Percentiles rank a stretch among this genome's conserved stretches.
These are phyloP conservation scores for Taurulus bubalis DNA, from an alignment of 2,113 vertebrate genomes.

Conservation along the genomic window DNA sequence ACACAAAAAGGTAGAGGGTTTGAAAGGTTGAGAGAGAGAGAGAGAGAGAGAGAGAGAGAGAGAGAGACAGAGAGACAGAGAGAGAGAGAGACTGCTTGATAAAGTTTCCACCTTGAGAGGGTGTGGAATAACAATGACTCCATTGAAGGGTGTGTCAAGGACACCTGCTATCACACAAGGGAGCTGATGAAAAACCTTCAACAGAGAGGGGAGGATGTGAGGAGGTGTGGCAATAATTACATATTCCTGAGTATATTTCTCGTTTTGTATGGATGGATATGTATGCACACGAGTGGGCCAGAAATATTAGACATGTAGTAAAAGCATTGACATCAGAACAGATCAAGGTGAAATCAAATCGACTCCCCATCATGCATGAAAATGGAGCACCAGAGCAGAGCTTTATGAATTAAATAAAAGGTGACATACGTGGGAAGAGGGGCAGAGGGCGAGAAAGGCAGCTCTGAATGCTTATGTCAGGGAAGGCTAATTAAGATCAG, in stretches of 20 bases:
- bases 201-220: background rate
- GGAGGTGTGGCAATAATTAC: conserved; percentile 32
- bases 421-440: conserved; percentile 8
- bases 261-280: conserved; percentile 19
- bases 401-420: conserved; percentile 46
- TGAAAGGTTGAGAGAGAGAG: conserved; percentile 31
- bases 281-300: background rate
- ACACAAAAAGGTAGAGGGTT: conserved; percentile 7
- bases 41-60: conserved; percentile 23
- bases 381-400: conserved; percentile 21
- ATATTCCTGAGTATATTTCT: conserved; percentile 31
- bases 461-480: conserved; percentile 34
- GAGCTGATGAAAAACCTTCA: conserved; percentile 29
- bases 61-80: conserved; percentile 30
- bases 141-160: conserved; percentile 48
- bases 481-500: conserved; percentile 57
- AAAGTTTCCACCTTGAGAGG: conserved; percentile 58
- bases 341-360: background rate
- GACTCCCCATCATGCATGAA: conserved; percentile 7
- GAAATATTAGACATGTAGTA: background rate
- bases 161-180: conserved; percentile 28
- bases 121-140: conserved; percentile 62
- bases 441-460: conserved; percentile 1
- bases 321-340: conserved; percentile 29
- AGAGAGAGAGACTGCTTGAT: conserved; percentile 49